phyloP scores from a whole-genome alignment of 2,888 invertebrate genomes.

The Drosophila fungiperda region DNA sequence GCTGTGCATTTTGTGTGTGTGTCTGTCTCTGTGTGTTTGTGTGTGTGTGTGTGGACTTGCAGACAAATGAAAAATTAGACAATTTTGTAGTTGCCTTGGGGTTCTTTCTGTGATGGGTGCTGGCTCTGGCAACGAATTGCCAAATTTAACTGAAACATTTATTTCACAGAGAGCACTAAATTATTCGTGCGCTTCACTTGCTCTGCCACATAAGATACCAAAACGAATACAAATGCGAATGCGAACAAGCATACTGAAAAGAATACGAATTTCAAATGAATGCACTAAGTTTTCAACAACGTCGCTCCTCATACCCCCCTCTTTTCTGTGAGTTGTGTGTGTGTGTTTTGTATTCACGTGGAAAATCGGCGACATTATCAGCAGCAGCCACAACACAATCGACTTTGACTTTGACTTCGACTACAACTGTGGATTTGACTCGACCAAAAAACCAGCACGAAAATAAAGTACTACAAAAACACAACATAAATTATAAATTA shows the following conservation, averaged over 20 bases:
- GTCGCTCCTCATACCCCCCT: neutral
- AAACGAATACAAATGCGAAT: slow-evolving; percentile 10
- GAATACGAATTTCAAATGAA: slow-evolving; percentile 33
- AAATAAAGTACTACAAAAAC: slow-evolving; percentile 7
- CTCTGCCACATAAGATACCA: slow-evolving; percentile 39
- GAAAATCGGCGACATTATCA: slow-evolving; percentile 73
- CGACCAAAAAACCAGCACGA: slow-evolving; percentile 45
- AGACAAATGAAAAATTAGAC: slow-evolving; percentile 79
- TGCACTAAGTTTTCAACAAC: slow-evolving; percentile 24
- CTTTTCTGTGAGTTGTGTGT: neutral
- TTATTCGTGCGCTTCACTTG: slow-evolving; percentile 60
- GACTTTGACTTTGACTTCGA: slow-evolving; percentile 1
- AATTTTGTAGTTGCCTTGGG: slow-evolving; percentile 63
- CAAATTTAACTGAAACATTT: slow-evolving; percentile 78
- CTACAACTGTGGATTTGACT: slow-evolving; percentile 20
- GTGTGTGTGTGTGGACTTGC: slow-evolving; percentile 13
- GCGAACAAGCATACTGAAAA: neutral
- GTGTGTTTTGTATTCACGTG: slow-evolving; percentile 57
- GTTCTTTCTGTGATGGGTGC: slow-evolving; percentile 15
- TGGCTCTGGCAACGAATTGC: slow-evolving; percentile 68
- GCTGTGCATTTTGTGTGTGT: slow-evolving; percentile 18
- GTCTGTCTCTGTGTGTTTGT: slow-evolving; percentile 6
- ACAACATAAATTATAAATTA: slow-evolving; percentile 55
- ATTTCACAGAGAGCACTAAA: slow-evolving; percentile 74
- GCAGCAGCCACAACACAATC: slow-evolving; percentile 39